Conservation (phyloP, 2,888 invertebrate species). For the Epiblema foenella region DNA sequence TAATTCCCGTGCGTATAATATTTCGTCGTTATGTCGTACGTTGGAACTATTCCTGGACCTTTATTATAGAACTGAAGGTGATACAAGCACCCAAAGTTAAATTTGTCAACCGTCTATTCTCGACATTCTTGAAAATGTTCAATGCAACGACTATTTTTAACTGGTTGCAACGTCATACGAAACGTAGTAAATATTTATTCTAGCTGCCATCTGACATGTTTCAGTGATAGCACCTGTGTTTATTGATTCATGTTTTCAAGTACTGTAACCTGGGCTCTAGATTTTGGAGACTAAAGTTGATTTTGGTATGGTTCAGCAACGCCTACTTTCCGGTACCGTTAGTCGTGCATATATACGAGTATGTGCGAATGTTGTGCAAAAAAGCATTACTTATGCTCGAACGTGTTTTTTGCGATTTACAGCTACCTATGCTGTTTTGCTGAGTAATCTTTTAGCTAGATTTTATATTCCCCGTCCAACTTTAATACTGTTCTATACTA, state of each 20-base stretch:
- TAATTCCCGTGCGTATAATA: conserved; percentile 60
- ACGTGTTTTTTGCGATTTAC: conserved; percentile 64
- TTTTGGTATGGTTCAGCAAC: conserved; percentile 46
- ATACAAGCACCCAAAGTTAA: conserved; percentile 74
- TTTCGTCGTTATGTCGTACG: conserved; percentile 68
- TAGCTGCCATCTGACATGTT: conserved; percentile 31
- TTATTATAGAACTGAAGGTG: conserved; percentile 79
- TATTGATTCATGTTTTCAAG: conserved; percentile 31
- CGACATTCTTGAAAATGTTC: conserved; percentile 66
- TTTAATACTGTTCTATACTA: conserved; percentile 30
- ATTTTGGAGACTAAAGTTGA: conserved; percentile 44
- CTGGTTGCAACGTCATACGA: conserved; percentile 43
- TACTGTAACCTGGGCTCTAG: conserved; percentile 22
- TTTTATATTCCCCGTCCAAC: conserved; percentile 33
- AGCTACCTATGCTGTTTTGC: conserved; percentile 57
- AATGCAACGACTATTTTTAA: conserved; percentile 67
- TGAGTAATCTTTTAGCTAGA: conserved; percentile 44
- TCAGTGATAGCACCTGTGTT: conserved; percentile 27
- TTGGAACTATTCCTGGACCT: conserved; percentile 69
- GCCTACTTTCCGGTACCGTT: conserved; percentile 62
- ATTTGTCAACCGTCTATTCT: conserved; percentile 76
- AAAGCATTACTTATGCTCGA: conserved; percentile 57
- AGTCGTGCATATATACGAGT: conserved; percentile 59
- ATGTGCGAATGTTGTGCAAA: conserved; percentile 61
- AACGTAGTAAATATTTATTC: conserved; percentile 33